These are phyloP conservation scores for Uropsilus gracilis DNA, from an alignment of 2,113 vertebrate species.

Conservation along the genomic window DNA sequence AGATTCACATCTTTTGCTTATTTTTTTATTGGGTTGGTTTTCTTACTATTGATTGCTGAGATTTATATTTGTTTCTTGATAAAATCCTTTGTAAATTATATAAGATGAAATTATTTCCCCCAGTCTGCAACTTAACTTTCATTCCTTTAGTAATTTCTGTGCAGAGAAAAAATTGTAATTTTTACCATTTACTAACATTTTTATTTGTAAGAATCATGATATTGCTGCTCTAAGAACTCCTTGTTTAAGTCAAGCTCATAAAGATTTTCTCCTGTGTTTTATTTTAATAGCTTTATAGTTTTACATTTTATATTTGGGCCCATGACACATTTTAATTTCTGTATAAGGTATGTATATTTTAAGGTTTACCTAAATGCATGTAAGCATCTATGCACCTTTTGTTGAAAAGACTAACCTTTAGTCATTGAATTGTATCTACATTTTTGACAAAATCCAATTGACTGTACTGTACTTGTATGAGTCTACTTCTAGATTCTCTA, in stretches of 20 bases:
- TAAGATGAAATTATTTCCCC: not conserved
- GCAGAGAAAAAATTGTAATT: slow-evolving; percentile 18
- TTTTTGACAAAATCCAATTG: not conserved
- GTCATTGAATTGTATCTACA: not conserved
- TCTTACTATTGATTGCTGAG: not conserved
- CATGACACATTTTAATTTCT: slow-evolving; percentile 1
- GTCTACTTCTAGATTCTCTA: not conserved
- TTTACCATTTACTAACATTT: not conserved
- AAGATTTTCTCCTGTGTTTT: slow-evolving; percentile 13
- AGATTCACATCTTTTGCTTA: not conserved
- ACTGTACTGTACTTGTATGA: not conserved
- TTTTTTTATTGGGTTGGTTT: not conserved
- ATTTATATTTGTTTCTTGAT: not conserved
- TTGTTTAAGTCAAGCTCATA: not conserved
- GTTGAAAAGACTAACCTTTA: no score
- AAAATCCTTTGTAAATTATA: not conserved
- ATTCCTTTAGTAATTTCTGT: not conserved
- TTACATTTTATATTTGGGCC: not conserved
- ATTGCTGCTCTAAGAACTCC: not conserved
- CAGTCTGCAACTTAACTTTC: not conserved
- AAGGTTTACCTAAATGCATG: not conserved
- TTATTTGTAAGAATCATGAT: not conserved
- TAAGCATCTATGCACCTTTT: not conserved
- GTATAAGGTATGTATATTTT: not conserved
- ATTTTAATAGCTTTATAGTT: slow-evolving; percentile 14